Evolutionary conservation across 1,140 invertebrate genomes (phyloP).

Genomic region (Latrodectus geometricus): DNA sequence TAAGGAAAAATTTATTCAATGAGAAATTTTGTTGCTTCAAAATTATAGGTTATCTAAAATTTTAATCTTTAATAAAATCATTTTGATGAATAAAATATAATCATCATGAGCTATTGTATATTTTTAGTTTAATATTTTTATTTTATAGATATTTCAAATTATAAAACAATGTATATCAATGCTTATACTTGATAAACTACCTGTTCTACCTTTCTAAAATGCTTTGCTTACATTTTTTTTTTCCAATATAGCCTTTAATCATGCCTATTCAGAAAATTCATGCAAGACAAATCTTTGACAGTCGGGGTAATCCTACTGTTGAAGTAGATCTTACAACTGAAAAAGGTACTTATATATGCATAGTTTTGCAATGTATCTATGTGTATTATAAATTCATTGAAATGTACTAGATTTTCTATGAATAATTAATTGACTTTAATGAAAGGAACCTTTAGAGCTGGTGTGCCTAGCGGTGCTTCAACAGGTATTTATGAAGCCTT

Average conservation of each 20-base stretch:
- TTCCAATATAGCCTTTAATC: slow-evolving; percentile 44
- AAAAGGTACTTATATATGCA: slow-evolving; percentile 71
- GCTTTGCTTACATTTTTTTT: too few relatives aligned
- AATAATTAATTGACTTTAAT: not conserved
- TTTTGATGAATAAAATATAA: too few relatives aligned
- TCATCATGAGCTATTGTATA: too few relatives aligned
- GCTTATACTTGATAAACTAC: too few relatives aligned
- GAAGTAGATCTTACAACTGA: slow-evolving; percentile 90
- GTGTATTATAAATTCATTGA: not conserved
- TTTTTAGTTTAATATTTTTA: too few relatives aligned
- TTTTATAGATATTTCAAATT: too few relatives aligned
- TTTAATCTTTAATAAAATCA: too few relatives aligned
- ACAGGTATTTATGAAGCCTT: slow-evolving; percentile 98
- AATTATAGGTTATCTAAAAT: too few relatives aligned
- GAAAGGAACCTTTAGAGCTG: slow-evolving; percentile 75
- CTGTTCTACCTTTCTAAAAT: too few relatives aligned
- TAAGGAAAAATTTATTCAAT: too few relatives aligned
- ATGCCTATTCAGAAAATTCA: slow-evolving; percentile 84
- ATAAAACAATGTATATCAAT: too few relatives aligned
- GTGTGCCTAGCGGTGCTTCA: slow-evolving; percentile 97
- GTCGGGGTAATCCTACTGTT: slow-evolving; percentile 98
- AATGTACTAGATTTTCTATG: not conserved
- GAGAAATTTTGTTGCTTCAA: too few relatives aligned
- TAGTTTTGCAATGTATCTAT: not conserved
- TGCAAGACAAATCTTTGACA: slow-evolving; percentile 98